phyloP scores from a whole-genome alignment of 2,113 vertebrate genomes.

The Malurus alboscapulatus region DNA sequence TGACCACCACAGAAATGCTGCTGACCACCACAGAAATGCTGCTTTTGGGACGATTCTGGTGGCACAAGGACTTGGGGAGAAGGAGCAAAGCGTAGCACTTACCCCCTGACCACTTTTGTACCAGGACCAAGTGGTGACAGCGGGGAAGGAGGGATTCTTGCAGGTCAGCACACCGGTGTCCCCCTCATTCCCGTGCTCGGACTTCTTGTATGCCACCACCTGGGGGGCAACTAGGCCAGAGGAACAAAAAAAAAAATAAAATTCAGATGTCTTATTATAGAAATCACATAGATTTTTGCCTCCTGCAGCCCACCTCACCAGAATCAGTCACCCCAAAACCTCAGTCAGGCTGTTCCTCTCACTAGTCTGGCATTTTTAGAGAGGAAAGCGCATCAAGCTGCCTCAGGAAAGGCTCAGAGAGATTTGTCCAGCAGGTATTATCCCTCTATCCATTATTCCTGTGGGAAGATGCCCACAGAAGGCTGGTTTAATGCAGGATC shows the following conservation, averaged over 20 bases:
- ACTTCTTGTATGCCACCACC: conserved; percentile 80
- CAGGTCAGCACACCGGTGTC: conserved; percentile 80
- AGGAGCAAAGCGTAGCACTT: neutral
- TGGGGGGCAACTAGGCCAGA: conserved; percentile 72
- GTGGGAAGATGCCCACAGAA: neutral
- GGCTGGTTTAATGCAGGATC: neutral
- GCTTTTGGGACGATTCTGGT: neutral
- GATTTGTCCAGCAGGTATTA: neutral
- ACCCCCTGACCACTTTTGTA: conserved; percentile 25
- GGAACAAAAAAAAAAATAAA: neutral
- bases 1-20: neutral
- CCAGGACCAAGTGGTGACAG: conserved; percentile 65
- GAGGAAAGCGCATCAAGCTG: neutral
- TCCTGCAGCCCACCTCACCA: neutral
- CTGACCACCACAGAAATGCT: neutral
- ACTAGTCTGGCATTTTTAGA: neutral
- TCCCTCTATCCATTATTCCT: neutral
- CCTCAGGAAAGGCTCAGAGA: neutral
- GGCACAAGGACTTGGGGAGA: neutral
- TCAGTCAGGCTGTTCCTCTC: neutral
- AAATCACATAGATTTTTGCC: rapidly evolving
- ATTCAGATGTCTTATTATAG: rapidly evolving
- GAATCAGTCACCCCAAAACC: neutral
- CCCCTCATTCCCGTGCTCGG: conserved; percentile 85
- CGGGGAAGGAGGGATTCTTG: conserved; percentile 75